These are phyloP conservation scores for Chloroceryle inda DNA, from an alignment of 2,797 vertebrate genomes.

Conservation along the genomic window DNA sequence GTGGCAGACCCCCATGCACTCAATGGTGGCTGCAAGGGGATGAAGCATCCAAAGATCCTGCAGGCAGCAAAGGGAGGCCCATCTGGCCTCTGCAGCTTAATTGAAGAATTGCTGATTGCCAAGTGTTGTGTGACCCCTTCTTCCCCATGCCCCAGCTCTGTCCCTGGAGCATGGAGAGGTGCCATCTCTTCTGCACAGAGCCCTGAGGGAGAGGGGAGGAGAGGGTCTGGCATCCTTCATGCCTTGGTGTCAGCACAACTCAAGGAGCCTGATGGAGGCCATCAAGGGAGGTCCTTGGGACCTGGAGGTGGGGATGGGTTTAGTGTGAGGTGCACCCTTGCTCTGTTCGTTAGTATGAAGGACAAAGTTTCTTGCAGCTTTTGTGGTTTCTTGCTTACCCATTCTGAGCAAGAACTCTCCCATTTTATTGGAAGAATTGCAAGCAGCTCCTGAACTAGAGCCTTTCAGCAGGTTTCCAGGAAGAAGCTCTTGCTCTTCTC, in stretches of 20 bases:
- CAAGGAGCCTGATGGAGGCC: accelerated
- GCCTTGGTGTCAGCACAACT: accelerated
- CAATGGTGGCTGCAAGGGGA: accelerated
- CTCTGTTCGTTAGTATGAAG: neutral
- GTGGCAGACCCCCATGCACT: accelerated
- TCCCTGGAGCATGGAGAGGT: accelerated
- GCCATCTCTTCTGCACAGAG: neutral
- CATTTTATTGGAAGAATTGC: neutral
- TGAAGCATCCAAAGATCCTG: neutral
- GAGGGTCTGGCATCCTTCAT: accelerated
- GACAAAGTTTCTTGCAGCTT: neutral
- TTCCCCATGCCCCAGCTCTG: accelerated
- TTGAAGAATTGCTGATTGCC: neutral
- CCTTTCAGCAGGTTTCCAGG: neutral
- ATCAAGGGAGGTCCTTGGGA: accelerated
- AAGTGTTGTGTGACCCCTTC: accelerated
- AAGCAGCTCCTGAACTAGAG: neutral
- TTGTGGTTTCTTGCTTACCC: accelerated
- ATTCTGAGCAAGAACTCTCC: neutral
- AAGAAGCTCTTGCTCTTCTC: neutral
- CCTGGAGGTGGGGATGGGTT: neutral
- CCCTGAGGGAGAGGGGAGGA: neutral
- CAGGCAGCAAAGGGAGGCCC: accelerated
- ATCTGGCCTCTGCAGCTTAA: accelerated
- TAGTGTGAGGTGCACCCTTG: neutral